Percentiles rank a stretch among this genome's conserved stretches.
Conservation (phyloP, 2,113 vertebrate genomes). For the Boulengeromyrus knoepffleri region DNA sequence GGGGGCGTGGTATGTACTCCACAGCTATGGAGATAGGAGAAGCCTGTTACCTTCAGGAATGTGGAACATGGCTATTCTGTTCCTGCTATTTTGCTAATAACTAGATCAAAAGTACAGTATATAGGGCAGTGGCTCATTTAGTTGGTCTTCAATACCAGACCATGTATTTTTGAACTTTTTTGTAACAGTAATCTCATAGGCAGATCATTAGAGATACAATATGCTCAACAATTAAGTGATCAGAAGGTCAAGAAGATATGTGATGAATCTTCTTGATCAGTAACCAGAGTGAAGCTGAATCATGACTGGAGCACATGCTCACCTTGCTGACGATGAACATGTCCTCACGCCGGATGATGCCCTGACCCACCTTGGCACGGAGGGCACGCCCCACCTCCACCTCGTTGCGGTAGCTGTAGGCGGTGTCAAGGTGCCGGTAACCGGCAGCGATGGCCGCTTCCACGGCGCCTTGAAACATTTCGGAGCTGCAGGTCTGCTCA, state of each 20-base stretch:
- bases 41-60: not conserved
- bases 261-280: not conserved
- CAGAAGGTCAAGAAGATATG: not conserved
- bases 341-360: slow-evolving; percentile 56
- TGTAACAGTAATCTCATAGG: not conserved
- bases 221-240: not conserved
- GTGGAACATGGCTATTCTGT: not conserved
- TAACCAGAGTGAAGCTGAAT: not conserved
- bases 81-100: not conserved
- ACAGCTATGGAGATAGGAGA: slow-evolving; percentile 43
- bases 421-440: slow-evolving; percentile 63
- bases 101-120: not conserved
- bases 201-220: not conserved
- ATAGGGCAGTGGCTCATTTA: not conserved
- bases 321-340: slow-evolving; percentile 67
- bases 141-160: not conserved
- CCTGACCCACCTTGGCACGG: slow-evolving; percentile 54
- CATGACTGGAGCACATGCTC: not conserved
- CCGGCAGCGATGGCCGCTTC: slow-evolving; percentile 63
- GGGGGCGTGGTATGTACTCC: slow-evolving; percentile 48
- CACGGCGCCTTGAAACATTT: slow-evolving; percentile 42
- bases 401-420: slow-evolving; percentile 55
- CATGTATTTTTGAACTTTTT: not conserved
- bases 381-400: slow-evolving; percentile 56
- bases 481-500: slow-evolving; percentile 16